Percentiles rank a stretch among this genome's conserved stretches.
These are phyloP conservation scores for Gambelia wislizenii DNA, from an alignment of 2,797 vertebrate genomes.

Conservation along the genomic window DNA sequence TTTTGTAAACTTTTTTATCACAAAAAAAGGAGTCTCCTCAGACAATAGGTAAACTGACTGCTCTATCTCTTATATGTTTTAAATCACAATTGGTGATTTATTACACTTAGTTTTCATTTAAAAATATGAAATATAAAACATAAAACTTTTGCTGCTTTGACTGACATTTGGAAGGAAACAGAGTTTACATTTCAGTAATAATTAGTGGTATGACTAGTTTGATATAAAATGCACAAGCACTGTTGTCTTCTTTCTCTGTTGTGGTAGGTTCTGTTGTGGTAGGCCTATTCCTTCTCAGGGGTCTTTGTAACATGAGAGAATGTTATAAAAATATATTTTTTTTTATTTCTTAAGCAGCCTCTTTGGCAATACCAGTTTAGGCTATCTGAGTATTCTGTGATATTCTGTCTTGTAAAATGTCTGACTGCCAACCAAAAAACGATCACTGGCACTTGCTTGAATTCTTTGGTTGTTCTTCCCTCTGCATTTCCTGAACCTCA, in stretches of 20 bases:
- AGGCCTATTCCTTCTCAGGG: not conserved
- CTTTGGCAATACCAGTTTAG: not conserved
- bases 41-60: not conserved
- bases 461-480: not conserved
- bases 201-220: not conserved
- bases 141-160: constrained; percentile 11
- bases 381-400: not conserved
- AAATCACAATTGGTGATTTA: not conserved
- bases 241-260: not conserved
- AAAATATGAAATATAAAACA: not conserved
- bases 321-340: not conserved
- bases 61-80: not conserved
- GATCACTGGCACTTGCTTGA: not conserved
- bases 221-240: not conserved
- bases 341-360: not conserved
- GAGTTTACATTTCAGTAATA: not conserved
- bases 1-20: not conserved
- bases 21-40: not conserved
- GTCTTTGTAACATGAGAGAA: not conserved
- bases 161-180: not conserved
- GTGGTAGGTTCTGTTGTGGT: no score
- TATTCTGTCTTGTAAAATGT: not conserved
- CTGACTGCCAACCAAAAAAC: not conserved
- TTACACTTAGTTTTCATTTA: not conserved
- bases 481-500: not conserved